Evolutionary conservation across 1,140 invertebrate genomes (phyloP), one percentile per base, ranked within the genome.

Genomic region (Macrosteles quadrilineatus): DNA sequence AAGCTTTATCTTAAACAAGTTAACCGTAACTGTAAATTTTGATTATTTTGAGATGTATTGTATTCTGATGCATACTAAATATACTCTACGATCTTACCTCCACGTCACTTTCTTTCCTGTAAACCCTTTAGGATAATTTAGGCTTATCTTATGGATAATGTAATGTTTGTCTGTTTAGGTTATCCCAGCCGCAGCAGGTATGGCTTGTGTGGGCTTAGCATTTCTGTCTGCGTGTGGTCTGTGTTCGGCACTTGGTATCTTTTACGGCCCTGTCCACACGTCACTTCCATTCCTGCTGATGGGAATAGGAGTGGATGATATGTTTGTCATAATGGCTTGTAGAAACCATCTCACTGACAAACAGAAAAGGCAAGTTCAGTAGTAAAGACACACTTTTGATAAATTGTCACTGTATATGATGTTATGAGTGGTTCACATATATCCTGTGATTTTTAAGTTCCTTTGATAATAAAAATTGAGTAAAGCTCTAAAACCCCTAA

Each of bases 251-350:
- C 79, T 91, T 72, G 88, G 88, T 27, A 82, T 94, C 14, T 85
- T 88, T 3, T 94, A 91, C 80, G 91, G 91, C 0, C 92, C 92
- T 1, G 90, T 95, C 14, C 92, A 94, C 79, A 87, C 88, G 27
- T 90, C 91, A 30, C 81, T 95, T 73, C 92, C 92, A 6, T 93
- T 94, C 81, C 81, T 95, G 47, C 77, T 95, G 29, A 87, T 94
- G 83, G 92, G 92, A 75, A 84, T 92, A 11, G 91, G 91, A 50
- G 86, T 93, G 67, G 90, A 94, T 78, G 89, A 94, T 81, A 91
- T 92, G 83, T 90, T 93, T 83, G 86, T 94, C 2, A 62, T 71
- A 6, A 63, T 71, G 57, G 57, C 64, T 19, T 71, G 70, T 62
- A 25, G 53, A 21, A 57, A 71, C 30, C 21, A 67, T 3, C 50